Evolutionary conservation across 2,888 invertebrate species (phyloP).

Genomic region (Eulithis testata): DNA sequence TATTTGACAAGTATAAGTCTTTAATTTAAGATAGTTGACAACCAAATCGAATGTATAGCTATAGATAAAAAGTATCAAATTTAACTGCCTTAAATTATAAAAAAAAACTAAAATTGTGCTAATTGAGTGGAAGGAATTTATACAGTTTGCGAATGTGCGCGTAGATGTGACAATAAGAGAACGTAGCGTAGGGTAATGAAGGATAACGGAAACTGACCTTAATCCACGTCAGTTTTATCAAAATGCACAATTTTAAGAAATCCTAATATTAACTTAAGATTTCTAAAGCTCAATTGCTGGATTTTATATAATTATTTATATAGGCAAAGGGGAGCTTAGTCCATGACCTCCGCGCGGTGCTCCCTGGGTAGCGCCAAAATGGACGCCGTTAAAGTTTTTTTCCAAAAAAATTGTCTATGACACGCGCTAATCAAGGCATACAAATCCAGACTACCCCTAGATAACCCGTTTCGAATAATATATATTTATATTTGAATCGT

Average conservation of each 20-base stretch:
- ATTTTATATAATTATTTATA: conserved; percentile 35
- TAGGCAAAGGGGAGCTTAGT: conserved; percentile 78
- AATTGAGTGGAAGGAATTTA: conserved; percentile 37
- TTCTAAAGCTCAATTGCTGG: conserved; percentile 40
- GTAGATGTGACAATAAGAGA: conserved; percentile 42
- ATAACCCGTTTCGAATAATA: conserved; percentile 28
- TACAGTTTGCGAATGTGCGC: conserved; percentile 34
- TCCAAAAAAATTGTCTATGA: conserved; percentile 50
- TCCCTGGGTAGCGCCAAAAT: conserved; percentile 83
- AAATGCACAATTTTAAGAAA: conserved; percentile 29
- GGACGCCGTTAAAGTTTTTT: conserved; percentile 71
- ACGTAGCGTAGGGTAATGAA: conserved; percentile 29
- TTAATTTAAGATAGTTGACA: conserved; percentile 32
- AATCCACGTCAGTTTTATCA: conserved; percentile 14
- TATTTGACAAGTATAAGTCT: conserved; percentile 18
- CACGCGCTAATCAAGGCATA: conserved; percentile 44
- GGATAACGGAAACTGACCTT: conserved; percentile 16
- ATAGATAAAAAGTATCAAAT: conserved; percentile 36
- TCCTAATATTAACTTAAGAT: conserved; percentile 13
- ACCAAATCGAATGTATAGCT: conserved; percentile 41
- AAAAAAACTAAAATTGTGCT: conserved; percentile 34
- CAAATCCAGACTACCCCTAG: conserved; percentile 39
- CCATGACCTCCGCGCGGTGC: conserved; percentile 83
- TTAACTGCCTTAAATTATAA: conserved; percentile 43
- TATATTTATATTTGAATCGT: conserved; percentile 9